Evolutionary conservation across 2,888 invertebrate genomes (phyloP).

Genomic region (Rotaria macrura): DNA sequence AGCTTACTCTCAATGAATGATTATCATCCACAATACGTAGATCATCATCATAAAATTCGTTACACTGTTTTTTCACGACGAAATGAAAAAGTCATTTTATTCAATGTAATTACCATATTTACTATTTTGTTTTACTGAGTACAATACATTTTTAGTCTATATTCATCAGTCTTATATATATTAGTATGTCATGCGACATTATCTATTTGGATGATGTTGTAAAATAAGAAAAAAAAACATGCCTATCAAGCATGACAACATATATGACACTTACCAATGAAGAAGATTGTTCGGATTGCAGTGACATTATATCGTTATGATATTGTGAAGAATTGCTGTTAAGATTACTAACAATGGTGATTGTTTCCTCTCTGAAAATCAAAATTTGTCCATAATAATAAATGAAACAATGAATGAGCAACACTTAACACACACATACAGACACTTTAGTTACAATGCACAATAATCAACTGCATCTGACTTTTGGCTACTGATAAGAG

Average conservation of each 20-base stretch:
- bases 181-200: background rate
- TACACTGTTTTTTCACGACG: too few species aligned
- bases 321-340: background rate
- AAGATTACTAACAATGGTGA: background rate
- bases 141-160: too few species aligned
- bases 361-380: background rate
- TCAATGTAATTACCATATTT: too few species aligned
- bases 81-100: too few species aligned
- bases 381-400: background rate
- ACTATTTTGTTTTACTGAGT: too few species aligned
- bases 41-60: too few species aligned
- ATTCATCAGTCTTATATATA: too few species aligned
- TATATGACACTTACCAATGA: background rate
- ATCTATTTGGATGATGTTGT: background rate
- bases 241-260: background rate
- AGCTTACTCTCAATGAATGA: background rate
- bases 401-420: background rate
- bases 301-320: background rate
- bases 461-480: background rate
- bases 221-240: background rate
- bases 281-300: background rate
- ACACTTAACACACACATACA: background rate
- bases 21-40: too few species aligned
- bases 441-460: background rate
- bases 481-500: background rate